A percentile compares a stretch with the other conserved stretches of the same genome.
Conservation (phyloP, 2,797 vertebrate genomes). For the Phalanger gymnotis region DNA sequence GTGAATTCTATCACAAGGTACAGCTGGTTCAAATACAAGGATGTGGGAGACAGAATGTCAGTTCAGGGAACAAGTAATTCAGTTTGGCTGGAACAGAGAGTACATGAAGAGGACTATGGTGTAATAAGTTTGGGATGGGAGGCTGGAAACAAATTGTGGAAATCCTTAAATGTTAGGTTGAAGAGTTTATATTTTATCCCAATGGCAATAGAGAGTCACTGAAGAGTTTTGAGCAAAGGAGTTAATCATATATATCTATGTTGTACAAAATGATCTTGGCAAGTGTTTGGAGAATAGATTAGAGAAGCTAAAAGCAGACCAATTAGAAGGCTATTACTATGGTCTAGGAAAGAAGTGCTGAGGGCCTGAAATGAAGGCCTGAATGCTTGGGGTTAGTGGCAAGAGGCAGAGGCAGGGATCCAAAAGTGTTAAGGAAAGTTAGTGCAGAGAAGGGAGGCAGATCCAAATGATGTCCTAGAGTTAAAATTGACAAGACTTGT, state of each 20-base stretch:
- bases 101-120: not conserved
- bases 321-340: not conserved
- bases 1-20: not conserved
- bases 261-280: not conserved
- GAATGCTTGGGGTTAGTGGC: not conserved
- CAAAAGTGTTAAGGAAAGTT: not conserved
- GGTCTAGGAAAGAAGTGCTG: not conserved
- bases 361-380: not conserved
- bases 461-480: not conserved
- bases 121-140: not conserved
- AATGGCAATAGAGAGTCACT: not conserved
- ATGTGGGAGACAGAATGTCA: not conserved
- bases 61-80: not conserved
- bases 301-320: too few species aligned
- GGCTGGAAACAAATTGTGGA: not conserved
- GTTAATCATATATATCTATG: not conserved
- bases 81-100: not conserved
- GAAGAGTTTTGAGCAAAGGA: not conserved
- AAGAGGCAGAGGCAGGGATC: too few species aligned
- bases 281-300: not conserved
- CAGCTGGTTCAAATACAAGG: not conserved
- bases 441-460: not conserved
- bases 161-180: not conserved
- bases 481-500: not conserved
- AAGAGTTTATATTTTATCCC: not conserved